Base-by-base conservation (phyloP, 2,113 vertebrate species). In the Lepus timidus region DNA sequence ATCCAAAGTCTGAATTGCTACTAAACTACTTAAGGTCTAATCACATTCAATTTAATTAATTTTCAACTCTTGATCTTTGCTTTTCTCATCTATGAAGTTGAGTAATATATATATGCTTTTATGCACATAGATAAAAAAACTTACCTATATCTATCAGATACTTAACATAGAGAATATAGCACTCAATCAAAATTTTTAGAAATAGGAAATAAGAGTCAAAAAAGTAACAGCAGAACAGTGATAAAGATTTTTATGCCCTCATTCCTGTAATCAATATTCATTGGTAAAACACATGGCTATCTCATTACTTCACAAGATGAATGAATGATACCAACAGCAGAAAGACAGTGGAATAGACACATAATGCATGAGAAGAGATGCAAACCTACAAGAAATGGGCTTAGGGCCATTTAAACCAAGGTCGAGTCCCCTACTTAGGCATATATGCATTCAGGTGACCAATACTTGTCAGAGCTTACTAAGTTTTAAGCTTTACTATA, bases 31-130 rank as follows among this genome's bases (percentile, higher is more conserved):
- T 81, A 90, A 0, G 3, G 36, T 89, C 52, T 86, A 84, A 49
- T 52, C 19, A 62, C 36, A 8, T 9, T 0, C 19, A 49, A 73
- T 10, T 81, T 87, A 90, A 31, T 3, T 12, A 61, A 75, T 10
- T 9, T 2, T 19, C 1, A 4, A 17, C 31, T 6, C 2, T 0
- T 1, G 16, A 33, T 25, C 23, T 82, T 64, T 3, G 65, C 29
- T 65, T 20, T 71, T 29, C 78, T 74, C 58, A 79, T 27, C 29
- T 74, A 44, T 23, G 36, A 44, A 64, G 82, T 51, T 80, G 55
- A 58, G 36, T 67, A 55, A 44, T 70, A 90, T 22, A 17, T 49
- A 39, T 20, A 44, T 44, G 25, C 7, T 87, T 20, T 36, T 16
- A 62, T 80, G 7, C 3, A 14, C 36, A 5, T 19, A 74, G 71